A percentile compares a stretch with the other conserved stretches of the same genome.
phyloP scores from a whole-genome alignment of 2,797 vertebrate genomes.

The Scyliorhinus canicula region DNA sequence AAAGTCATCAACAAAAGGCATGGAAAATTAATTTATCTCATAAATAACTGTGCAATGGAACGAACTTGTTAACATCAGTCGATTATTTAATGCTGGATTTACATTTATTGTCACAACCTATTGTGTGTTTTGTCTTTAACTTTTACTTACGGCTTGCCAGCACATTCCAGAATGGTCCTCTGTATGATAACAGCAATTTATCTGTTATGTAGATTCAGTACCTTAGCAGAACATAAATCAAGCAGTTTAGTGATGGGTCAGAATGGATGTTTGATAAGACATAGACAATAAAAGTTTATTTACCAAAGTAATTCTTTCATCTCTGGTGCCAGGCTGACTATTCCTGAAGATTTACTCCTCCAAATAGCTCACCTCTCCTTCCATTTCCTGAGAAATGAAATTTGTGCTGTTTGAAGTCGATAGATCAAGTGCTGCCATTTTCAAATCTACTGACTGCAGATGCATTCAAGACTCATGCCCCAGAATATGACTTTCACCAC shows the following conservation, averaged over 20 bases:
- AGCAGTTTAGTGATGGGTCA: constrained; percentile 23
- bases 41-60: background rate
- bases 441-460: background rate
- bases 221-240: constrained; percentile 4
- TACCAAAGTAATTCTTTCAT: constrained; percentile 33
- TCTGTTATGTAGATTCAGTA: background rate
- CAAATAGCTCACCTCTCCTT: constrained; percentile 1
- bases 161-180: background rate
- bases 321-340: constrained; percentile 28
- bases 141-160: background rate
- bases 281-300: constrained; percentile 35
- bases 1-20: background rate
- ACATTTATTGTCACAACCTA: background rate
- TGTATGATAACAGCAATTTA: constrained; percentile 31
- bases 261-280: constrained; percentile 26
- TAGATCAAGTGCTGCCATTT: constrained; percentile 12
- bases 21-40: background rate
- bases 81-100: background rate
- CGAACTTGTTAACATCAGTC: background rate
- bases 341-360: constrained; percentile 17
- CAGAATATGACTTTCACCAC: background rate
- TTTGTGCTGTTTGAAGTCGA: constrained; percentile 7
- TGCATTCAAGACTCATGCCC: background rate
- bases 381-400: background rate
- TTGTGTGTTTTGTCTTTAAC: constrained; percentile 15